phyloP scores from a whole-genome alignment of 2,113 vertebrate species.

The Cebus imitator region DNA sequence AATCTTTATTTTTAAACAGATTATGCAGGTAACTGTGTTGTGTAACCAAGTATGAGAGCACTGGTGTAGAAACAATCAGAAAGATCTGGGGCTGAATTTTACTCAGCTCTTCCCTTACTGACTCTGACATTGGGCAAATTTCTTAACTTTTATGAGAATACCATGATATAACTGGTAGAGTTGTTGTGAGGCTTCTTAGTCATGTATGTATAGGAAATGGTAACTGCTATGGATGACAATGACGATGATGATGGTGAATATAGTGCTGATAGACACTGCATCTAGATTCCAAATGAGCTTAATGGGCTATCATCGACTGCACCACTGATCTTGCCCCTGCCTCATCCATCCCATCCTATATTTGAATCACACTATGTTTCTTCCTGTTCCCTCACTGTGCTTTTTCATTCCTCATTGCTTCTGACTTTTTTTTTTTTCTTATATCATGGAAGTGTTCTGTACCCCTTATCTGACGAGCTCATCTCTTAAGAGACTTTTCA shows the following conservation, averaged over 20 bases:
- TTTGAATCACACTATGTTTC: neutral
- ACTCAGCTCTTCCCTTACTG: neutral
- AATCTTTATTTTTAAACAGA: constrained; percentile 29
- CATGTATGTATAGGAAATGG: neutral
- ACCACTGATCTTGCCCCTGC: neutral
- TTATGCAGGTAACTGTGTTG: neutral
- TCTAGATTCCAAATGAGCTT: neutral
- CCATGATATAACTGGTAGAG: neutral
- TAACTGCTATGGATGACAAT: neutral
- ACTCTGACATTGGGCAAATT: neutral
- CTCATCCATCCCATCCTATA: neutral
- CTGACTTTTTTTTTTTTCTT: neutral
- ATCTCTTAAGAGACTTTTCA: constrained; percentile 18
- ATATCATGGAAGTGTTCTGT: neutral
- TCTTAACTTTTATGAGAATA: neutral
- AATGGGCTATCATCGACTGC: neutral
- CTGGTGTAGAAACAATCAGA: neutral
- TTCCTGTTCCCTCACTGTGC: neutral
- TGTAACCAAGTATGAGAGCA: neutral
- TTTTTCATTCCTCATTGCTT: neutral
- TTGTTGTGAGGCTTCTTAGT: neutral
- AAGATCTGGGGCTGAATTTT: neutral
- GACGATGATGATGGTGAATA: neutral
- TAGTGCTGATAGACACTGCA: neutral
- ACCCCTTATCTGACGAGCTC: neutral